Evolutionary conservation across 2,113 vertebrate species (phyloP).

Genomic region (Zingel zingel): DNA sequence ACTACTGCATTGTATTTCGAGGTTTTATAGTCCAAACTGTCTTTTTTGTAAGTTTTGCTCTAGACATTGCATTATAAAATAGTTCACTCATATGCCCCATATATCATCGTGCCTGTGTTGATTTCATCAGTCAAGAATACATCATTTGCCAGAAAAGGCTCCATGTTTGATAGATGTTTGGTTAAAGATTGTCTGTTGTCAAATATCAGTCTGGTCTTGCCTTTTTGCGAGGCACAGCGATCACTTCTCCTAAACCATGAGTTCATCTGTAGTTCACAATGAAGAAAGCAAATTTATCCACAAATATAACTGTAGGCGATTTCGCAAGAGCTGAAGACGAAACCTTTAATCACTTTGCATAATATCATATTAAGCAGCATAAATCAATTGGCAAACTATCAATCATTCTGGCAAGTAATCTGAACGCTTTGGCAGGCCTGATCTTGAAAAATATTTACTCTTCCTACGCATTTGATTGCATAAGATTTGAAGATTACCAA

Average conservation of each 20-base stretch:
- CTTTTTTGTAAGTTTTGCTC: background rate
- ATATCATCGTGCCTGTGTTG: background rate
- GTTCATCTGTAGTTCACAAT: constrained; percentile 64
- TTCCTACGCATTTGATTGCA: constrained; percentile 54
- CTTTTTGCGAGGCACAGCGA: constrained; percentile 26
- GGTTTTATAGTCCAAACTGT: background rate
- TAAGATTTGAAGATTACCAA: constrained; percentile 58
- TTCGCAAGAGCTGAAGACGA: constrained; percentile 61
- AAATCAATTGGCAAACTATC: constrained; percentile 75
- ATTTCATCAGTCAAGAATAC: constrained; percentile 20
- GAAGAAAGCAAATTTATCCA: constrained; percentile 47
- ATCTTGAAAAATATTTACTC: constrained; percentile 71
- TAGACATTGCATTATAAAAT: background rate
- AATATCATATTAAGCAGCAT: constrained; percentile 67
- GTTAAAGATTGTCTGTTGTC: constrained; percentile 67
- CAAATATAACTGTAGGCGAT: constrained; percentile 56
- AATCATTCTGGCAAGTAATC: constrained; percentile 57
- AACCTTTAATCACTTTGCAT: constrained; percentile 68
- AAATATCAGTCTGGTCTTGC: constrained; percentile 72
- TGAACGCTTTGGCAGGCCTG: constrained; percentile 62
- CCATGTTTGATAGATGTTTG: constrained; percentile 31
- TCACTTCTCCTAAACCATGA: constrained; percentile 51
- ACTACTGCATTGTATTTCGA: background rate
- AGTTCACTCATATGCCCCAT: background rate
- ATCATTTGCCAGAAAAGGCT: constrained; percentile 11